These are phyloP conservation scores for Platyscelio sp. DNA, from an alignment of 2,888 invertebrate species.

Conservation along the genomic window DNA sequence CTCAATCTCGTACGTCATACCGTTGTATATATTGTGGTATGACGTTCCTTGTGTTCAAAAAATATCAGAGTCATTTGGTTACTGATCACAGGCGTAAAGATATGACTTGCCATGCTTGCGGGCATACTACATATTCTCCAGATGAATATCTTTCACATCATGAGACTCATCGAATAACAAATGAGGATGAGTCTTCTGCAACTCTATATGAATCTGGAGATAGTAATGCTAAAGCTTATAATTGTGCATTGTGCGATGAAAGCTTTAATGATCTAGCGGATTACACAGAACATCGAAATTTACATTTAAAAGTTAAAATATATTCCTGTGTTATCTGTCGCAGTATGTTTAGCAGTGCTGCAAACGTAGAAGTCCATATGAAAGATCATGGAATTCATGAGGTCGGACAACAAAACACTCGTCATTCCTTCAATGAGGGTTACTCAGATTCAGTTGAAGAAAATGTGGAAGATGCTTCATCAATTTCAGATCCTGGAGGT, in stretches of 20 bases:
- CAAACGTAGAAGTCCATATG: slow-evolving; percentile 83
- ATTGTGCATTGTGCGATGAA: slow-evolving; percentile 89
- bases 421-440: slow-evolving; percentile 71
- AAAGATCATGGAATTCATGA: slow-evolving; percentile 81
- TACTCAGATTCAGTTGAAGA: slow-evolving; percentile 14
- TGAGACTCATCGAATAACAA: slow-evolving; percentile 77
- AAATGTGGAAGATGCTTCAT: slow-evolving; percentile 15
- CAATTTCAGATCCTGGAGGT: slow-evolving; percentile 75
- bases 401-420: slow-evolving; percentile 76
- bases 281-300: slow-evolving; percentile 89
- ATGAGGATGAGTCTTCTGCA: slow-evolving; percentile 15
- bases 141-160: slow-evolving; percentile 86
- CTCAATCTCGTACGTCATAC: slow-evolving; percentile 78
- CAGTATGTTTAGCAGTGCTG: slow-evolving; percentile 88
- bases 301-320: slow-evolving; percentile 88
- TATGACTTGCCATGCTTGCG: slow-evolving; percentile 86
- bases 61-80: slow-evolving; percentile 79
- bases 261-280: slow-evolving; percentile 88
- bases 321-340: slow-evolving; percentile 88
- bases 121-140: slow-evolving; percentile 85
- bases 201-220: background rate
- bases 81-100: slow-evolving; percentile 79
- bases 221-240: slow-evolving; percentile 77
- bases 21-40: slow-evolving; percentile 80
- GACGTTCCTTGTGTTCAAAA: slow-evolving; percentile 82